Conservation (phyloP, 1,140 invertebrate genomes). For the Rhynchophorus ferrugineus region DNA sequence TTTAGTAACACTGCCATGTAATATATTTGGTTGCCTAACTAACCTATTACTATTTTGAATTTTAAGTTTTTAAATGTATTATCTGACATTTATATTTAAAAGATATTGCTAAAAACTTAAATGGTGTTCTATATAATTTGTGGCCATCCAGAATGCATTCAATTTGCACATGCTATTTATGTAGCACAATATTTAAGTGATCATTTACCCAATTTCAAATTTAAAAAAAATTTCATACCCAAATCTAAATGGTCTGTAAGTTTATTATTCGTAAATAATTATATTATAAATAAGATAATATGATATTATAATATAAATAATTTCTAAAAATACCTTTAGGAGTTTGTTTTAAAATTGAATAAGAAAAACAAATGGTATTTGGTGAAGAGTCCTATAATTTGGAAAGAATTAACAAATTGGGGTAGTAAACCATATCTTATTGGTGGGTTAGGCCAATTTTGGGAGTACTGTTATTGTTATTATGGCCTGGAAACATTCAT, state of each 20-base stretch:
- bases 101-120: conserved; percentile 6
- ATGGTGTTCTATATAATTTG: conserved; percentile 31
- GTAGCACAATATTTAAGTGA: conserved; percentile 27
- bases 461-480: conserved; percentile 49
- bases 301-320: too few relatives aligned
- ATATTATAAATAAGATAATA: too few relatives aligned
- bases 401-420: conserved; percentile 45
- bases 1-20: too few relatives aligned
- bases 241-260: conserved; percentile 25
- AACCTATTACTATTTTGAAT: too few relatives aligned
- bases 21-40: too few relatives aligned
- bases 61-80: too few relatives aligned
- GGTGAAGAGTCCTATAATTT: conserved; percentile 42
- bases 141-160: conserved; percentile 26
- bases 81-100: too few relatives aligned
- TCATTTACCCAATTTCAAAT: conserved; percentile 29
- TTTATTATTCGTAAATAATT: too few relatives aligned
- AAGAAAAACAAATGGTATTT: conserved; percentile 45
- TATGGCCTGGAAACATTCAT: conserved; percentile 46
- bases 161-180: conserved; percentile 27
- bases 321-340: too few relatives aligned
- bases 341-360: conserved; percentile 43
- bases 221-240: conserved; percentile 22
- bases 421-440: conserved; percentile 46
- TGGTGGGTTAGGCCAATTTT: conserved; percentile 47